Conservation (phyloP, 2,888 invertebrate species). For the Girardia tigrina region DNA sequence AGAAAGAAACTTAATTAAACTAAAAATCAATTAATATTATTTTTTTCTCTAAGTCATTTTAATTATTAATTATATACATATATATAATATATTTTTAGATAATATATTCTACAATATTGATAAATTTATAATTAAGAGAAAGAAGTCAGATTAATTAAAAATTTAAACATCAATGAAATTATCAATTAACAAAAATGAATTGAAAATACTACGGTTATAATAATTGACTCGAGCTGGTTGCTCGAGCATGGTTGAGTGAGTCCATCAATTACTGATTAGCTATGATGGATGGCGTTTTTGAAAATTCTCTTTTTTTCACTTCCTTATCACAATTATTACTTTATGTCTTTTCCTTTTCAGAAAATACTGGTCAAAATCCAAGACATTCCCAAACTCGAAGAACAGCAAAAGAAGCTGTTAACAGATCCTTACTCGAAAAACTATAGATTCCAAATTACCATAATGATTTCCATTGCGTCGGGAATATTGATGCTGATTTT, state of each 20-base stretch:
- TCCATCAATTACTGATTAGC: constrained; percentile 20
- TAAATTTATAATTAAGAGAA: background rate
- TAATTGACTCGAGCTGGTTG: background rate
- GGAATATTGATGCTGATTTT: constrained; percentile 14
- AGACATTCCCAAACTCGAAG: constrained; percentile 20
- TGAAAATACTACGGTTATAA: constrained; percentile 12
- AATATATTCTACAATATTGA: background rate
- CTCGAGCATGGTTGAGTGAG: constrained; percentile 1
- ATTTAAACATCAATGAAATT: constrained; percentile 23
- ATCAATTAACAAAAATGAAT: constrained; percentile 18
- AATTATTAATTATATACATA: too few species aligned
- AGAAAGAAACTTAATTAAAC: too few species aligned
- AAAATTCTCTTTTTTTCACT: background rate
- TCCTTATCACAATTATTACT: background rate
- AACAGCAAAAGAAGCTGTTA: background rate
- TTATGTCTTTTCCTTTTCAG: background rate
- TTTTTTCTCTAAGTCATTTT: too few species aligned
- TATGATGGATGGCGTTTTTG: background rate
- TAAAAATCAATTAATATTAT: too few species aligned
- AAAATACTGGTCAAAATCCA: background rate
- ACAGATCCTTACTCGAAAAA: background rate
- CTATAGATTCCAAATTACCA: background rate
- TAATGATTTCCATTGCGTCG: constrained; percentile 11
- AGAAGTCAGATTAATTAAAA: constrained; percentile 5
- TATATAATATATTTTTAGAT: background rate